A percentile compares a stretch with the other conserved stretches of the same genome.
phyloP scores from a whole-genome alignment of 2,888 invertebrate species.

The Rhamphomyia laevipes region DNA sequence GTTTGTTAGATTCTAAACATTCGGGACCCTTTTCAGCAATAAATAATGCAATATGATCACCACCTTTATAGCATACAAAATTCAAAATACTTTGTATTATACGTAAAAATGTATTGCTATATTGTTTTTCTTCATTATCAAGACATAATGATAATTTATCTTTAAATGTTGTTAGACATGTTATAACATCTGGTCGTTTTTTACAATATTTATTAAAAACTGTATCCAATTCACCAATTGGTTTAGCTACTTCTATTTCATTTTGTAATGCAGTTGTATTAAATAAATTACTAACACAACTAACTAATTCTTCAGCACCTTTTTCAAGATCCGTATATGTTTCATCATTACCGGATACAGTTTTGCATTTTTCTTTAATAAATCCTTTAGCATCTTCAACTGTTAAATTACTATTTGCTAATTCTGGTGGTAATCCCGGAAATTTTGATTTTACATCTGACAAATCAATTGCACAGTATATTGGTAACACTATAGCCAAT shows the following conservation, averaged over 20 bases:
- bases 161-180: constrained; percentile 49
- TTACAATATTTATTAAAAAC: constrained; percentile 65
- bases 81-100: constrained; percentile 56
- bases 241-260: constrained; percentile 59
- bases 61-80: constrained; percentile 69
- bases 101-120: constrained; percentile 49
- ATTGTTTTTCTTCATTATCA: constrained; percentile 46
- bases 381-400: constrained; percentile 41
- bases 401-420: neutral
- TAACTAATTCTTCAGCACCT: constrained; percentile 30
- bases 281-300: constrained; percentile 35
- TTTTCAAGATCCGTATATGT: constrained; percentile 45
- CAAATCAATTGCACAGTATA: too few relatives aligned
- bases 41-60: constrained; percentile 71
- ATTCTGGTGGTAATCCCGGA: neutral
- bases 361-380: constrained; percentile 53
- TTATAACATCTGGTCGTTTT: constrained; percentile 36
- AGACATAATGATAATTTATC: constrained; percentile 50
- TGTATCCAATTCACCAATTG: constrained; percentile 51
- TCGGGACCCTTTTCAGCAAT: constrained; percentile 72
- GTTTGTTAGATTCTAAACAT: constrained; percentile 50
- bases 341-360: constrained; percentile 47
- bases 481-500: too few relatives aligned
- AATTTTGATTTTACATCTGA: too few relatives aligned
- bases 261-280: constrained; percentile 45